Evolutionary conservation across 2,888 invertebrate genomes (phyloP).

Genomic region (Oegoconia quadripuncta): DNA sequence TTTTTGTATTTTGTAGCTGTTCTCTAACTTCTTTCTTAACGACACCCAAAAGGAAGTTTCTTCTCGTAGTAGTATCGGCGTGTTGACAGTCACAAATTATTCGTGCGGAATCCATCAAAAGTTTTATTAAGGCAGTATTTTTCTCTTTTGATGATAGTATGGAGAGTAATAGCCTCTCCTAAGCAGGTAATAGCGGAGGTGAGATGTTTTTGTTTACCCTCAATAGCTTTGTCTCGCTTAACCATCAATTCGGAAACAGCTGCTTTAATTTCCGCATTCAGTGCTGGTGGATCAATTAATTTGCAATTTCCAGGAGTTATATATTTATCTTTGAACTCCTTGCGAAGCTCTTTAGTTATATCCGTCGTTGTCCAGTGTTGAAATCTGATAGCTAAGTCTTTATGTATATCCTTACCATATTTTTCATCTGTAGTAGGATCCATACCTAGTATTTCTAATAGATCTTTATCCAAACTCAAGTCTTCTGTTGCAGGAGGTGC

Average conservation of each 20-base stretch:
- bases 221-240: constrained; percentile 24
- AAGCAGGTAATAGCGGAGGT: constrained; percentile 18
- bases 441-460: constrained; percentile 16
- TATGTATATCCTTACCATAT: constrained; percentile 21
- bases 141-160: constrained; percentile 9
- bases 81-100: constrained; percentile 18
- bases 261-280: too few relatives aligned
- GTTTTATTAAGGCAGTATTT: constrained; percentile 5
- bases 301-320: constrained; percentile 20
- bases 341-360: constrained; percentile 17
- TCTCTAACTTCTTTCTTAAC: constrained; percentile 24
- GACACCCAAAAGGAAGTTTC: constrained; percentile 14
- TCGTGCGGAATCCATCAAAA: constrained; percentile 16
- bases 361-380: constrained; percentile 20
- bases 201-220: constrained; percentile 24
- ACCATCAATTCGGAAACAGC: constrained; percentile 13
- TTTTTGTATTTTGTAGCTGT: constrained; percentile 17
- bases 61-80: constrained; percentile 13
- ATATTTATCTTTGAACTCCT: constrained; percentile 21
- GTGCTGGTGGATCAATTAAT: constrained; percentile 20
- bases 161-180: constrained; percentile 13
- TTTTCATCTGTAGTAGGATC: constrained; percentile 15
- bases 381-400: constrained; percentile 20
- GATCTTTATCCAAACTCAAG: constrained; percentile 1
- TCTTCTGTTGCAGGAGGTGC: neutral